Evolutionary conservation across 2,113 vertebrate genomes (phyloP), one percentile per base, ranked within the genome.

Genomic region (Etheostoma spectabile): DNA sequence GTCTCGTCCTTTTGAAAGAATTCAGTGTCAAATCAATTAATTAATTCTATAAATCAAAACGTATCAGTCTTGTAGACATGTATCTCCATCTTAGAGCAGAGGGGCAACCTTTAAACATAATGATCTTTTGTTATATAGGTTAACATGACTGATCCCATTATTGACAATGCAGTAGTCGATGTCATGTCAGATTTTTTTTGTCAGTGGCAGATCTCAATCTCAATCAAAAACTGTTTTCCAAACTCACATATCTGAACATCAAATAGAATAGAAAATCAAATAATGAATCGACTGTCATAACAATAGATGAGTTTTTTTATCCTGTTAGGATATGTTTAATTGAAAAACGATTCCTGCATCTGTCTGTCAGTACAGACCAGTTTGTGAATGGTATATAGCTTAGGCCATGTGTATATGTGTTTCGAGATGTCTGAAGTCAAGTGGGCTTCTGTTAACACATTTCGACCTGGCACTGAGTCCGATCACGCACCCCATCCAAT

Each of bases 401-500:
- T 12, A 3, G 45, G 8, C 33, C 33, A 38, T 74, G 38, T 76
- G 69, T 79, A 45, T 63, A 45, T 63, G 77, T 61, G 72, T 82
- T 86, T 79, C 57, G 70, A 71, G 65, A 65, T 73, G 42, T 86
- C 69, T 84, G 53, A 38, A 30, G 80, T 87, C 77, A 74, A 85
- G 74, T 68, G 64, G 30, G 33, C 66, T 82, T 82, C 84, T 64
- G 80, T 88, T 89, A 82, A 90, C 79, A 85, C 80, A 82, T 86
- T 86, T 85, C 21, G 46, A 74, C 79, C 74, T 56, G 77, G 62
- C 79, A 69, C 82, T 35, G 64, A 92, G 89, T 93, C 88, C 19
- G 64, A 93, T 93, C 92, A 90, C 83, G 75, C 83, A 68, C 67
- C 49, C 82, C 68, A 56, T 88, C 84, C 88, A 91, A 92, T 93